phyloP scores from a whole-genome alignment of 2,113 vertebrate species.

The Agapornis roseicollis region DNA sequence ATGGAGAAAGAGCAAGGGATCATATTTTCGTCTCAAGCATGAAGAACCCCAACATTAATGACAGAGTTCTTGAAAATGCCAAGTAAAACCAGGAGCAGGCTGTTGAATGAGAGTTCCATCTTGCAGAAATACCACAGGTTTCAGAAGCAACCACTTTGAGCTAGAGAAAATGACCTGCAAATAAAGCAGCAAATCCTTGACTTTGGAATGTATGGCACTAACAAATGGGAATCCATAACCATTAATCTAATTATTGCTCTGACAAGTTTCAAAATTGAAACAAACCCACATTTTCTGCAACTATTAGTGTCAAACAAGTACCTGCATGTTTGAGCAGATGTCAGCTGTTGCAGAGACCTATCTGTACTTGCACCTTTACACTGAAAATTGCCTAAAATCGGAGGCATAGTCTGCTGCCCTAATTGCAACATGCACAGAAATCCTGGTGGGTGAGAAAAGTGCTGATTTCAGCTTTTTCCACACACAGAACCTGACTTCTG shows the following conservation, averaged over 20 bases:
- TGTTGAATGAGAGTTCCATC: background rate
- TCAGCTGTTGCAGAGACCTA: constrained; percentile 21
- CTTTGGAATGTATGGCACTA: background rate
- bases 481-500: background rate
- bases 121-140: background rate
- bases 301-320: constrained; percentile 64
- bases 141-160: background rate
- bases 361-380: constrained; percentile 49
- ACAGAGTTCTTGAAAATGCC: background rate
- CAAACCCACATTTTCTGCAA: background rate
- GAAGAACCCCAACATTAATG: background rate
- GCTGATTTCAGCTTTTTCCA: background rate
- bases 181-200: background rate
- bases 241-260: constrained; percentile 37
- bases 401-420: constrained; percentile 26
- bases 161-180: background rate
- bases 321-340: constrained; percentile 50
- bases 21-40: background rate
- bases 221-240: constrained; percentile 43
- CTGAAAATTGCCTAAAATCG: constrained; percentile 30
- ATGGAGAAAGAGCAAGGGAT: background rate
- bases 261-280: constrained; percentile 11
- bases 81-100: background rate
- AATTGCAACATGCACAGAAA: constrained; percentile 41
- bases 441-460: background rate